Percentiles rank a stretch among this genome's conserved stretches.
These are phyloP conservation scores for Ichneumon xanthorius DNA, from an alignment of 2,888 invertebrate genomes.

Conservation along the genomic window DNA sequence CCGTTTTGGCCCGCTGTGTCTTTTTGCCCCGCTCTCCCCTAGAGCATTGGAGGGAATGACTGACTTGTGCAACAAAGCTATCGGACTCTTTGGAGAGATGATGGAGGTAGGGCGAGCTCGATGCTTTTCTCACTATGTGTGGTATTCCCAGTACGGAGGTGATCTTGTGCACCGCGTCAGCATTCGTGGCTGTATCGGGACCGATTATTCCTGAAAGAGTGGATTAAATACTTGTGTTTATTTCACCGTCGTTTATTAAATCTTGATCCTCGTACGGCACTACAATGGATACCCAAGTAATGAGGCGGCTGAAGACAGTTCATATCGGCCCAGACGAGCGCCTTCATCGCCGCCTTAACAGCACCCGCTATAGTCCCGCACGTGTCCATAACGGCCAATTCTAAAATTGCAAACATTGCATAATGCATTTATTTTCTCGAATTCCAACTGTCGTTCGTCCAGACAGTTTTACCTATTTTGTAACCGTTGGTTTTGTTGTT, in stretches of 20 bases:
- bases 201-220: conserved; percentile 82
- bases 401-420: conserved; percentile 60
- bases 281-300: conserved; percentile 79
- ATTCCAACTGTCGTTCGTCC: neutral
- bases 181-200: conserved; percentile 80
- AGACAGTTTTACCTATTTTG: conserved; percentile 78
- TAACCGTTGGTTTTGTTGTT: conserved; percentile 79
- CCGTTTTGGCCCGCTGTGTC: too few species aligned
- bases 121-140: conserved; percentile 79
- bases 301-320: conserved; percentile 83
- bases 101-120: conserved; percentile 78
- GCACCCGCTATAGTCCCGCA: conserved; percentile 83
- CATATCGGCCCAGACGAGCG: conserved; percentile 82
- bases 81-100: conserved; percentile 79
- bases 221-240: neutral
- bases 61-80: conserved; percentile 78
- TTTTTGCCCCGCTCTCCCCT: too few species aligned
- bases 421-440: neutral
- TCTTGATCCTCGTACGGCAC: neutral
- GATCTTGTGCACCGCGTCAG: conserved; percentile 82
- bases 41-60: conserved; percentile 19
- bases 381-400: conserved; percentile 81
- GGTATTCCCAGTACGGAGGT: conserved; percentile 82
- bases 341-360: conserved; percentile 83
- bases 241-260: neutral